A percentile compares a stretch with the other conserved stretches of the same genome.
phyloP scores from a whole-genome alignment of 2,797 vertebrate species.

The Darevskia mixta region DNA sequence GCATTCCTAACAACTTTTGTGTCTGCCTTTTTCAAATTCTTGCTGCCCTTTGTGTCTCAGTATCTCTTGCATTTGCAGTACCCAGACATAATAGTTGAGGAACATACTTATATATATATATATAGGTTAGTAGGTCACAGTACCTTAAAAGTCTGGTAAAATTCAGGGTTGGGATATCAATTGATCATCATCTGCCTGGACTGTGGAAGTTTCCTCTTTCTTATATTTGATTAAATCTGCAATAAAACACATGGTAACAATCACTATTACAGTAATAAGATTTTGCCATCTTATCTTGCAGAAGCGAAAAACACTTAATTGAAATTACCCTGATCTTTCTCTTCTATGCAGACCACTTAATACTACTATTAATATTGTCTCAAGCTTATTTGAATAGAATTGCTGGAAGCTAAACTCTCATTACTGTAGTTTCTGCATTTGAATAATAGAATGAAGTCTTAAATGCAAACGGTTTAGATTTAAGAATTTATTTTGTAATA shows the following conservation, averaged over 20 bases:
- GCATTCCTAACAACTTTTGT: constrained; percentile 52
- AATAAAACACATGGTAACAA: constrained; percentile 60
- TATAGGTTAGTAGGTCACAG: constrained; percentile 59
- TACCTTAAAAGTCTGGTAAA: constrained; percentile 76
- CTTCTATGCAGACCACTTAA: not conserved
- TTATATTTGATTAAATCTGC: constrained; percentile 72
- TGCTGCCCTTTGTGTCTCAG: constrained; percentile 51
- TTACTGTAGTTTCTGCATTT: not conserved
- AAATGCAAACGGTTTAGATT: not conserved
- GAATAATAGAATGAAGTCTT: not conserved
- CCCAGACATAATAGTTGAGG: constrained; percentile 50
- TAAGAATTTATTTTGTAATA: not conserved
- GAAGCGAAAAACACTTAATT: not conserved
- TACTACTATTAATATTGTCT: not conserved
- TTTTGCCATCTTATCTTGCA: constrained; percentile 40
- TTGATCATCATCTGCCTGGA: constrained; percentile 79
- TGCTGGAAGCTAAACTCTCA: not conserved
- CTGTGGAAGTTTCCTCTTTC: constrained; percentile 68
- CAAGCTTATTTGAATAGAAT: not conserved
- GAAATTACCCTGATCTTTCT: not conserved
- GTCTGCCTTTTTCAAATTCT: constrained; percentile 44
- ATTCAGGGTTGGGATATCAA: constrained; percentile 71
- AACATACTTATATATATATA: constrained; percentile 16
- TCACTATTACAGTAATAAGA: constrained; percentile 51
- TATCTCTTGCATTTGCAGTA: constrained; percentile 46